Base-by-base conservation (phyloP, 2,113 vertebrate species). In the Bubo blakistoni region DNA sequence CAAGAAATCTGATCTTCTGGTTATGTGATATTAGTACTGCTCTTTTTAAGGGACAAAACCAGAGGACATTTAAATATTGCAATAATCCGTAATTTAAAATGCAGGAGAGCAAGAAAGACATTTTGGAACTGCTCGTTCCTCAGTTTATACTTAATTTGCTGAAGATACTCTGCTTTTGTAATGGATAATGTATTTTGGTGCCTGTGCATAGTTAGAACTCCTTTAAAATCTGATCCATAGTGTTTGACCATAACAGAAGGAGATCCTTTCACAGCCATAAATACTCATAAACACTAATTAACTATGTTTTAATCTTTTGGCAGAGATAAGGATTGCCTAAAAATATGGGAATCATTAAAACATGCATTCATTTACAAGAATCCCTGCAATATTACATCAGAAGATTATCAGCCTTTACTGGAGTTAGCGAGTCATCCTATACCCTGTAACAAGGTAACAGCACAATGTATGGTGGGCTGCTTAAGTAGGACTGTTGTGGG, bases 391-490 rank as follows among this genome's bases (percentile, higher is more conserved):
- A 88, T 92, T 34, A 97, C 90, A 7, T 29, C 94, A 57, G 91
- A 98, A 72, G 98, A 98, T 78, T 98, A 98, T 42, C 52, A 91
- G 27, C 97, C 87, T 20, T 90, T 98, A 13, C 47, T 98, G 71
- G 62, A 95, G 15, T 13, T 98, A 70, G 78, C 70, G 0, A 81
- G 61, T 24, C 91, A 98, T 21, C 79, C 93, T 1, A 8, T 98
- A 25, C 97, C 97, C 70, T 98, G 98, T 67, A 34, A 92, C 94
- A 98, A 98, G 98, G 98, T 98, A 97, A 98, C 4, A 6, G 19
- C 22, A 16, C 27, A 7, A 24, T 3, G 5, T 54, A 15, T 2
- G 22, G 57, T 47, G 63, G 87, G 67, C 90, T 89, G 30, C 14
- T 4, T 18, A 13, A 11, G 38, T 9, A n/a, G 22, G 24, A 4